phyloP scores from a whole-genome alignment of 1,140 invertebrate genomes.

The Drosophila pectinifera region DNA sequence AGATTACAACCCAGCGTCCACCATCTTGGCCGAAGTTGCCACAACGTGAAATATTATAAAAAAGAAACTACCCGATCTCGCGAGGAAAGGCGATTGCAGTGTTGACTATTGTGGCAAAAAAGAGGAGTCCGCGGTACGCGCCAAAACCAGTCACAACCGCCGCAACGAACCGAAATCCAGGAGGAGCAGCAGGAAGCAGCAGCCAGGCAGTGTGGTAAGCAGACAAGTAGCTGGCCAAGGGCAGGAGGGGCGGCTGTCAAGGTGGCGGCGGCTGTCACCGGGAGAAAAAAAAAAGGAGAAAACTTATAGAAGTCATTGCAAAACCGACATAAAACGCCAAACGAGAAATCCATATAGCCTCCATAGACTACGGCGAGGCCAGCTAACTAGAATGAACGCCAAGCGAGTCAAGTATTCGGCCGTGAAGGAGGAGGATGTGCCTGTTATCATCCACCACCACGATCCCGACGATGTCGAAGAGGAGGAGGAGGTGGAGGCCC shows the following conservation, averaged over 20 bases:
- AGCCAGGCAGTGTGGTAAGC: conserved; percentile 3
- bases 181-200: neutral
- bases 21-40: conserved; percentile 49
- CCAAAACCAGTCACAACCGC: conserved; percentile 26
- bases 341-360: neutral
- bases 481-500: conserved; percentile 33
- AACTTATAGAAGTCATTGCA: neutral
- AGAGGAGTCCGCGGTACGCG: conserved; percentile 20
- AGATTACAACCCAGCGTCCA: conserved; percentile 21
- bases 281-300: neutral
- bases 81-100: conserved; percentile 41
- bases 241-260: conserved; percentile 8
- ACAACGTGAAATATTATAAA: conserved; percentile 30
- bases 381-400: conserved; percentile 59
- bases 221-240: neutral
- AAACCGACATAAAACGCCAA: neutral
- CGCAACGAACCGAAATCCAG: neutral
- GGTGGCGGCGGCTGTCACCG: conserved; percentile 10
- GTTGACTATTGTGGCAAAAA: conserved; percentile 56
- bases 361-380: neutral
- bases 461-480: conserved; percentile 49
- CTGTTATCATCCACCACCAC: conserved; percentile 70
- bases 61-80: conserved; percentile 46
- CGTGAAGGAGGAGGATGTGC: conserved; percentile 70
- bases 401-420: conserved; percentile 70